Percentiles rank a stretch among this genome's conserved stretches.
Evolutionary conservation across 2,113 vertebrate genomes (phyloP).

Genomic region (Telmatochromis sp.): DNA sequence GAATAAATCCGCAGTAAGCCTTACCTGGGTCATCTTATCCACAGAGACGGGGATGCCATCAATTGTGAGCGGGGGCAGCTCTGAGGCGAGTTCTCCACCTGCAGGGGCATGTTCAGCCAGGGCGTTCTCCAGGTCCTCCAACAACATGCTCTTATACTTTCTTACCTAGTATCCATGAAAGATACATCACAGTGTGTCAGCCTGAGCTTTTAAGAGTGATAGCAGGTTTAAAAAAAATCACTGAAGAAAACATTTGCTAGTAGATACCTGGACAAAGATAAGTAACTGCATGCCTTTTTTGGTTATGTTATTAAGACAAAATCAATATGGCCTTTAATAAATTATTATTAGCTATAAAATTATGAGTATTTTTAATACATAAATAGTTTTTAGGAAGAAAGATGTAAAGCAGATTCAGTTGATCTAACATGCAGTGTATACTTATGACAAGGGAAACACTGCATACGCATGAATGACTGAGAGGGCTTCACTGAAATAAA

Average conservation of each 20-base stretch:
- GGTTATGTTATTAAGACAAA: background rate
- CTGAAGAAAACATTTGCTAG: background rate
- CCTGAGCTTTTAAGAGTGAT: background rate
- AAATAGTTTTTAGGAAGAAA: background rate
- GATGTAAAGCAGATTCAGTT: background rate
- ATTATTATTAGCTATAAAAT: background rate
- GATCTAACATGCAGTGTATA: background rate
- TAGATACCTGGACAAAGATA: background rate
- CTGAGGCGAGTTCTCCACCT: conserved; percentile 88
- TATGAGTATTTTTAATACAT: background rate
- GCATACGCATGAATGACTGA: rapidly evolving
- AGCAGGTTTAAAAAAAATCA: background rate
- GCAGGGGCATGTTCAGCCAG: conserved; percentile 92
- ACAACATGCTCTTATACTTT: conserved; percentile 96
- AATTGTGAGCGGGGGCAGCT: conserved; percentile 93
- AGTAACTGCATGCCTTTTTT: background rate
- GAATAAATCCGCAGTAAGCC: background rate
- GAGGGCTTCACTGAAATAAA: background rate
- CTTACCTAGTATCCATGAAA: conserved; percentile 79
- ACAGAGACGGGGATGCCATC: conserved; percentile 97
- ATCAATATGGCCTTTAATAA: background rate
- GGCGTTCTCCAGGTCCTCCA: conserved; percentile 95
- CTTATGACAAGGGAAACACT: background rate
- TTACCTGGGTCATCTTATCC: conserved; percentile 99
- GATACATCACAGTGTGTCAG: background rate